phyloP scores from a whole-genome alignment of 2,113 vertebrate genomes.

The Spea multiplicata region DNA sequence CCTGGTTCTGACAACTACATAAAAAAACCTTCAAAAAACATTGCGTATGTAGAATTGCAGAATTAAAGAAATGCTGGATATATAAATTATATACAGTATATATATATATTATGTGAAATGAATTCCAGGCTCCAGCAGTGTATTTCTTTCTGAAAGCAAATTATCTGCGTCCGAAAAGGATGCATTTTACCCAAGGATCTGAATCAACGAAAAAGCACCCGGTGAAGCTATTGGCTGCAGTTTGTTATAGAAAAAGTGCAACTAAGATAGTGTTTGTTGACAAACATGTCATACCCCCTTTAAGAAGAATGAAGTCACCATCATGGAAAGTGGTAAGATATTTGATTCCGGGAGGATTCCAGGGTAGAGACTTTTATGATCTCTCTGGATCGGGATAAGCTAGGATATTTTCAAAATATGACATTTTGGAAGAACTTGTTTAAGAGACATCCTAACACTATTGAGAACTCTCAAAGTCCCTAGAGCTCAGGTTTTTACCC shows the following conservation, averaged over 20 bases:
- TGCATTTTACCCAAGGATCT: not conserved
- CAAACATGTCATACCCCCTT: not conserved
- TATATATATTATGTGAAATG: slow-evolving; percentile 16
- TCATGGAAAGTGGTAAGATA: not conserved
- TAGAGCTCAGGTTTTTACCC: too few species aligned
- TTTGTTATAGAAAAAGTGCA: not conserved
- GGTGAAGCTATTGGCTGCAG: not conserved
- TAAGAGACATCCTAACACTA: too few species aligned
- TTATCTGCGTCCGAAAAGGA: not conserved
- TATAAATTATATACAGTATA: slow-evolving; percentile 7
- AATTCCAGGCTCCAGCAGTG: slow-evolving; percentile 14
- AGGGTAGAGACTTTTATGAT: too few species aligned
- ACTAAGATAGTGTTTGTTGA: slow-evolving; percentile 1
- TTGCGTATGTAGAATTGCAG: not conserved
- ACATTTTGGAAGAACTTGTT: too few species aligned
- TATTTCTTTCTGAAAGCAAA: slow-evolving; percentile 17
- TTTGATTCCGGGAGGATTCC: too few species aligned
- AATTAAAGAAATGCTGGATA: slow-evolving; percentile 24
- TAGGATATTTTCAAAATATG: too few species aligned
- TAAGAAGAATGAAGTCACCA: not conserved
- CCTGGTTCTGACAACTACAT: not conserved
- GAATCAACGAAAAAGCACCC: slow-evolving; percentile 12
- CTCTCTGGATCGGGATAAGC: too few species aligned
- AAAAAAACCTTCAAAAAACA: not conserved
- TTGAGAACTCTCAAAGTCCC: too few species aligned